A percentile compares a stretch with the other conserved stretches of the same genome.
Evolutionary conservation across 2,797 vertebrate species (phyloP).

Genomic region (Cygnus olor): DNA sequence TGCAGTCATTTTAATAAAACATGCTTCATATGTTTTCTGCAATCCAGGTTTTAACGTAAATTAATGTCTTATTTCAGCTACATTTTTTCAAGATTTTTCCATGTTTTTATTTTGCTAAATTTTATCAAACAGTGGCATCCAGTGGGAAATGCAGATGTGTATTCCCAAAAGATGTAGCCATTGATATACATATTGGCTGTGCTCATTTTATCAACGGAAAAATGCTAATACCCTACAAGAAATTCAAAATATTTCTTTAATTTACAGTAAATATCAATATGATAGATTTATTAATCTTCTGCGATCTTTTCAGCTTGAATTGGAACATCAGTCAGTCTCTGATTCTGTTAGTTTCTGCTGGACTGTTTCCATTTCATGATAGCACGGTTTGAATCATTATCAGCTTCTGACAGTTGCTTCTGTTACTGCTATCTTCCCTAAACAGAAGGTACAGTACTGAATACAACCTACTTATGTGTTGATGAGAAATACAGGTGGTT

Average conservation of each 20-base stretch:
- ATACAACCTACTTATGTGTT: not conserved
- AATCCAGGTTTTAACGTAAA: not conserved
- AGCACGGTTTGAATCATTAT: not conserved
- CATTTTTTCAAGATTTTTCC: not conserved
- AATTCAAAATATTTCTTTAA: not conserved
- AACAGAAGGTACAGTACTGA: not conserved
- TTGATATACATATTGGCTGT: not conserved
- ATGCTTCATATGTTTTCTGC: not conserved
- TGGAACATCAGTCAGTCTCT: not conserved
- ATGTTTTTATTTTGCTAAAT: conserved; percentile 1
- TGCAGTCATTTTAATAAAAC: conserved; percentile 35
- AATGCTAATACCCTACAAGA: not conserved
- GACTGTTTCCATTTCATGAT: not conserved
- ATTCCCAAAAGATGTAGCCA: not conserved
- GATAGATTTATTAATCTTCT: not conserved
- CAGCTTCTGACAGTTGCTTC: not conserved
- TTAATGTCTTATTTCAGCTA: not conserved
- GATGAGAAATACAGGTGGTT: not conserved
- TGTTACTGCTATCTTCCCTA: not conserved
- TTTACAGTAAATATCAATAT: not conserved
- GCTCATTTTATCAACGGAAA: not conserved
- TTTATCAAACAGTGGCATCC: conserved; percentile 67
- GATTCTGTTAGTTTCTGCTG: not conserved
- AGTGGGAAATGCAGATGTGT: not conserved
- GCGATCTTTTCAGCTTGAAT: not conserved